Evolutionary conservation across 2,797 vertebrate genomes (phyloP).

Genomic region (Sebastes kiyomatsui): DNA sequence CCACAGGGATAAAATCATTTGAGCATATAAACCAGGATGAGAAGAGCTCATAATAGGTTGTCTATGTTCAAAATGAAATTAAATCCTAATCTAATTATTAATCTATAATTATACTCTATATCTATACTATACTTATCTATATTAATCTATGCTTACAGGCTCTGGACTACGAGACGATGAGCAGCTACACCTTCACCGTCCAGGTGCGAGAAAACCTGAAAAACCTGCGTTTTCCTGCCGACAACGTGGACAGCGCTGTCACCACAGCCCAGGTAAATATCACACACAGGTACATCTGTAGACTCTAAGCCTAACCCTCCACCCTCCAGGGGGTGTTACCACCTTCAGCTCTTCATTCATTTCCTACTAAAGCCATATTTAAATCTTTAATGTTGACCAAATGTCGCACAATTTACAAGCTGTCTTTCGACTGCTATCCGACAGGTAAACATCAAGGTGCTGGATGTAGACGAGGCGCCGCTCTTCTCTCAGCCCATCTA

Average conservation of each 20-base stretch:
- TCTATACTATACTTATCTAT: too few species aligned
- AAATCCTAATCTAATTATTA: not conserved
- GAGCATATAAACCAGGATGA: not conserved
- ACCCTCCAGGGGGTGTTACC: not conserved
- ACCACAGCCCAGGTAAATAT: constrained; percentile 75
- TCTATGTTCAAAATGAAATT: not conserved
- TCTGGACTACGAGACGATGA: constrained; percentile 87
- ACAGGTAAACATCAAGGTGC: constrained; percentile 82
- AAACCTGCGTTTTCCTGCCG: constrained; percentile 67
- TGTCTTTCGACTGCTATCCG: not conserved
- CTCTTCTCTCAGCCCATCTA: constrained; percentile 83
- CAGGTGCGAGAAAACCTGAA: constrained; percentile 81
- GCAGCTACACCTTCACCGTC: constrained; percentile 82
- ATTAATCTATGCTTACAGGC: constrained; percentile 2
- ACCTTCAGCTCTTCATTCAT: not conserved
- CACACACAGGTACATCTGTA: not conserved
- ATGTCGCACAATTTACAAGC: not conserved
- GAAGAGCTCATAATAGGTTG: not conserved
- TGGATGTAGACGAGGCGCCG: constrained; percentile 92
- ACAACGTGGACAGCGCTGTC: constrained; percentile 61
- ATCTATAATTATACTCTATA: too few species aligned
- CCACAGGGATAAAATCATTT: not conserved
- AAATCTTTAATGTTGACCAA: not conserved
- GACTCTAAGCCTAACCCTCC: not conserved
- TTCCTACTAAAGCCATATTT: not conserved